Evolutionary conservation across 2,888 invertebrate species (phyloP), one percentile per base, ranked within the genome.

Genomic region (Hypolimnas misippus): DNA sequence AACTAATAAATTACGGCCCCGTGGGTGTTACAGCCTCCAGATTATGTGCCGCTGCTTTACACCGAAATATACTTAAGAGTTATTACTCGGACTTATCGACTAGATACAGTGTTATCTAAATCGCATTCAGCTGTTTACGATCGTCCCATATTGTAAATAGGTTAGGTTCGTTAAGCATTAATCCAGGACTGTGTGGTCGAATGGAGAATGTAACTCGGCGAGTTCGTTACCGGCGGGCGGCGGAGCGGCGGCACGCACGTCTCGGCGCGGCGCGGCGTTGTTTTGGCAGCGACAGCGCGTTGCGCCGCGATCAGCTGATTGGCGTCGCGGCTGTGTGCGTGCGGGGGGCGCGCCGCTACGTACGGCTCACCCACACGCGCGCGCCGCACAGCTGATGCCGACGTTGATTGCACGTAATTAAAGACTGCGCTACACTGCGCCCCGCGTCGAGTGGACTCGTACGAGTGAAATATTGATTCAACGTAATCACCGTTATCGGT

Each of bases 271-370:
- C 42, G 66, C 44, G 51, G 38, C 29, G 64, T 64, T 66, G 65
- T 63, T 69, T 69, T 69, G 69, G 69, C 70, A 67, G 64, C 68
- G 70, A 63, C 68, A 65, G 68, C 72, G 63, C 31, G 63, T 58
- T 62, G n/a, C n/a, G 63, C 78, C 81, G 81, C 82, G 86, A 87
- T 88, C 90, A 89, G 90, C 90, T 89, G 89, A 88, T 86, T 84
- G 87, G 85, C 77, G 76, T 73, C 70, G 73, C 70, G 71, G 38
- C 69, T 62, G 77, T 70, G 73, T 69, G 71, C 69, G 66, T 61
- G 75, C 67, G 76, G 76, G 73, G 76, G 78, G 70, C 68, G 63
- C 76, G 62, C 75, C 67, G 69, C 40, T 74, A 40, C 65, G 46
- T 67, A 62, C 70, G 44, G 42, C 51, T 63, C 71, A 62, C 65